Percentiles rank a stretch among this genome's conserved stretches.
Evolutionary conservation across 2,888 invertebrate species (phyloP).

Genomic region (Caenorhabditis sulstoni): DNA sequence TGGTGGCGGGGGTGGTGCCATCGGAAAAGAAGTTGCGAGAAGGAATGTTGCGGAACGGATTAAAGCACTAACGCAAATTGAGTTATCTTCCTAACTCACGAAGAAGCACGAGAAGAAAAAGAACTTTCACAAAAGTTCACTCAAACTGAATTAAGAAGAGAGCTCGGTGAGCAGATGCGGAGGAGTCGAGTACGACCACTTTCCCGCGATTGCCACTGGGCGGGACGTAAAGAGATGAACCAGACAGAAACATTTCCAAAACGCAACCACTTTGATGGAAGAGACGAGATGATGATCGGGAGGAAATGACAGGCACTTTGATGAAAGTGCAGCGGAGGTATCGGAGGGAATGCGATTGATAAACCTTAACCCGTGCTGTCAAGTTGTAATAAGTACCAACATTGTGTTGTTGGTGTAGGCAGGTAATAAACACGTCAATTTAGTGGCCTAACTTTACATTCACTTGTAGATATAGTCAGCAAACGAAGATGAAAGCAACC

Average conservation of each 20-base stretch:
- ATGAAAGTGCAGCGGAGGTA: conserved; percentile 19
- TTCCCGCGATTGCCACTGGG: too few species aligned
- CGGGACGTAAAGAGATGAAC: too few species aligned
- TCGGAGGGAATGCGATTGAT: conserved; percentile 16
- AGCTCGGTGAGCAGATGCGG: neutral
- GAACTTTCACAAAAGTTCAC: neutral
- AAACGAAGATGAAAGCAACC: neutral
- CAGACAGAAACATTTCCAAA: too few species aligned
- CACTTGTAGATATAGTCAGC: neutral
- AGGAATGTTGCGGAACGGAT: neutral
- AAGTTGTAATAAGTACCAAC: conserved; percentile 51
- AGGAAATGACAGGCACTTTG: neutral
- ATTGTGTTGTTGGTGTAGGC: conserved; percentile 37
- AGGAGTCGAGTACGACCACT: neutral
- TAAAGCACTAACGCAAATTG: neutral
- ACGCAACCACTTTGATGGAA: neutral
- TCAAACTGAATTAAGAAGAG: neutral
- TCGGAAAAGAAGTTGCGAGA: neutral
- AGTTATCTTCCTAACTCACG: neutral
- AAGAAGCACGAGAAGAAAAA: neutral
- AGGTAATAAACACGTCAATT: conserved; percentile 47
- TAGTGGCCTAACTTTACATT: conserved; percentile 37
- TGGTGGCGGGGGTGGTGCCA: neutral
- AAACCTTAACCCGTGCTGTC: conserved; percentile 41
- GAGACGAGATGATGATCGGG: too few species aligned